These are phyloP conservation scores for Cinclus mexicanus DNA, from an alignment of 2,113 vertebrate species.

Conservation along the genomic window DNA sequence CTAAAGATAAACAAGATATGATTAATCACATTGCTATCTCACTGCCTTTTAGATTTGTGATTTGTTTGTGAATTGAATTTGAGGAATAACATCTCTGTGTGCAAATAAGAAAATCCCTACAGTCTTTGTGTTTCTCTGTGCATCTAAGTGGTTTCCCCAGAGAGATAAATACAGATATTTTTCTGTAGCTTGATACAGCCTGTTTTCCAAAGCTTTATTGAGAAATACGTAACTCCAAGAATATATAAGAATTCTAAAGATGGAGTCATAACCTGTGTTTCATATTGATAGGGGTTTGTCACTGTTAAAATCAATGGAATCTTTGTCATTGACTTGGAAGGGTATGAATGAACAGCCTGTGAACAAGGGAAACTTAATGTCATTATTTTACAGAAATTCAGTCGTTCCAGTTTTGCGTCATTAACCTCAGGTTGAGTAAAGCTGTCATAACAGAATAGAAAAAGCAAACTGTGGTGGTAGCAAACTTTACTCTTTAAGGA, in stretches of 20 bases:
- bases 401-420: background rate
- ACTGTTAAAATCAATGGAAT: background rate
- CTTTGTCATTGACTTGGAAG: constrained; percentile 15
- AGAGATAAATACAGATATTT: background rate
- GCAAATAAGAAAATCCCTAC: background rate
- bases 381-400: constrained; percentile 27
- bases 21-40: background rate
- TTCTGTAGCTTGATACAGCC: background rate
- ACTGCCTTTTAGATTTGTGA: background rate
- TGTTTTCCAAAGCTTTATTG: background rate
- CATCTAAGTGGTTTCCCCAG: background rate
- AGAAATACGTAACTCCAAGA: background rate
- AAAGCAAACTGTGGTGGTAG: background rate
- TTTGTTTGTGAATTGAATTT: background rate
- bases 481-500: background rate
- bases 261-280: background rate
- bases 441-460: background rate
- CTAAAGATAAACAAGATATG: background rate
- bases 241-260: background rate
- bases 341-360: background rate
- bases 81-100: background rate
- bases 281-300: background rate
- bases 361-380: background rate
- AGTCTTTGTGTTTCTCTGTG: background rate
- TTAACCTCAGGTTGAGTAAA: constrained; percentile 1